These are phyloP conservation scores for Meloidogyne floridensis DNA, from an alignment of 1,140 invertebrate species.

Conservation along the genomic window DNA sequence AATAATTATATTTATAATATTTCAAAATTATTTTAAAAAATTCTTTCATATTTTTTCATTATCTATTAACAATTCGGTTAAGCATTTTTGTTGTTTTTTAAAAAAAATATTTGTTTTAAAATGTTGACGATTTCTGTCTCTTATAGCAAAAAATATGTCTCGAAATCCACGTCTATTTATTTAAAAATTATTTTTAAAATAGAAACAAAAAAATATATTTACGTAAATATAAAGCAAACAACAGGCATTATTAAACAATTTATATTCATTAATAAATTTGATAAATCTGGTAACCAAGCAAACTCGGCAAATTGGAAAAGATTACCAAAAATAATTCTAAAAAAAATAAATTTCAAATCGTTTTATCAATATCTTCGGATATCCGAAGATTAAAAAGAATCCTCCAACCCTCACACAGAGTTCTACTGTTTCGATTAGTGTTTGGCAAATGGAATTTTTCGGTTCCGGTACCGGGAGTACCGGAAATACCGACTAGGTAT, in stretches of 20 bases:
- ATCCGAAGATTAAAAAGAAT: too few species aligned
- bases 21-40: too few species aligned
- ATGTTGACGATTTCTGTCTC: too few species aligned
- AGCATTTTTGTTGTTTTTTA: too few species aligned
- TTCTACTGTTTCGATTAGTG: background rate
- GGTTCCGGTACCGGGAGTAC: too few species aligned
- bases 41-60: too few species aligned
- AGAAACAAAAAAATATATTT: background rate
- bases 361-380: background rate
- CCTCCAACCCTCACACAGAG: too few species aligned
- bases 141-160: slow-evolving; percentile 47
- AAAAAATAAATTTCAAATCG: slow-evolving; percentile 5
- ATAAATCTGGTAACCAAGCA: slow-evolving; percentile 46
- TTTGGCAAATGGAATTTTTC: background rate
- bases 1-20: too few species aligned
- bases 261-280: slow-evolving; percentile 36
- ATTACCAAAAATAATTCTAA: slow-evolving; percentile 35
- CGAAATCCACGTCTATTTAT: slow-evolving; percentile 34
- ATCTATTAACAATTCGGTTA: too few species aligned
- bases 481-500: too few species aligned
- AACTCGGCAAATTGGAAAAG: slow-evolving; percentile 31
- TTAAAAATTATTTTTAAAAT: background rate
- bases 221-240: slow-evolving; percentile 48
- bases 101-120: too few species aligned
- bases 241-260: slow-evolving; percentile 37